These are phyloP conservation scores for Pholis gunnellus DNA, from an alignment of 2,113 vertebrate genomes.

Conservation along the genomic window DNA sequence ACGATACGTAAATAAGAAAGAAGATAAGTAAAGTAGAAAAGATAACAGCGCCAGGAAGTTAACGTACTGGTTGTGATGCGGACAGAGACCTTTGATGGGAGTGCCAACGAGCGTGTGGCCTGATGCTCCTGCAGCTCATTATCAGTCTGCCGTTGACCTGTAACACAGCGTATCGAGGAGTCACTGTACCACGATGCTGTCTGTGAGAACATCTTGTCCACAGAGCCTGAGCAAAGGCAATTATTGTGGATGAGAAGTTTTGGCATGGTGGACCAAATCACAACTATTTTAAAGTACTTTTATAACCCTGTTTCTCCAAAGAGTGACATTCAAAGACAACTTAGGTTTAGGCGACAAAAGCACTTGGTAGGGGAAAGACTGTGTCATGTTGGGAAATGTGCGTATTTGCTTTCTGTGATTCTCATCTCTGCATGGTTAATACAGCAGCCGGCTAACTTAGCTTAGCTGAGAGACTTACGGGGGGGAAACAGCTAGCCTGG, in stretches of 20 bases:
- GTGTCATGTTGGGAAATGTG: too few relatives aligned
- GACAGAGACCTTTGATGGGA: conserved; percentile 52
- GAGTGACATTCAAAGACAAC: background rate
- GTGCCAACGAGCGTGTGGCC: conserved; percentile 32
- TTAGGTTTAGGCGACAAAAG: background rate
- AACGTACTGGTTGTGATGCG: conserved; percentile 38
- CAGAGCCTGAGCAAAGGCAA: conserved; percentile 12
- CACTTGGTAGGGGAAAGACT: background rate
- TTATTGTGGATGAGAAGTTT: conserved; percentile 3
- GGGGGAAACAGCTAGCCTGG: background rate
- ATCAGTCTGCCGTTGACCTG: conserved; percentile 20
- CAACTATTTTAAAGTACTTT: background rate
- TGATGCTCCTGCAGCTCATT: conserved; percentile 34
- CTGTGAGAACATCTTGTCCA: conserved; percentile 6
- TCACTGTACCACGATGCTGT: background rate
- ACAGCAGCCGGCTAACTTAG: background rate
- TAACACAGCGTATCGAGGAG: background rate
- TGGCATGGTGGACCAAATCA: background rate
- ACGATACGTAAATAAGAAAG: conserved; percentile 37
- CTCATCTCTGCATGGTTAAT: background rate
- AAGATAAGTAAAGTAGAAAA: conserved; percentile 24
- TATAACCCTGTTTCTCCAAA: background rate
- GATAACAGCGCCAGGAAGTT: conserved; percentile 43
- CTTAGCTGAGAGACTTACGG: background rate
- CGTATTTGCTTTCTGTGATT: too few relatives aligned